Base-by-base conservation (phyloP, 2,113 vertebrate genomes). In the Sylvia atricapilla region DNA sequence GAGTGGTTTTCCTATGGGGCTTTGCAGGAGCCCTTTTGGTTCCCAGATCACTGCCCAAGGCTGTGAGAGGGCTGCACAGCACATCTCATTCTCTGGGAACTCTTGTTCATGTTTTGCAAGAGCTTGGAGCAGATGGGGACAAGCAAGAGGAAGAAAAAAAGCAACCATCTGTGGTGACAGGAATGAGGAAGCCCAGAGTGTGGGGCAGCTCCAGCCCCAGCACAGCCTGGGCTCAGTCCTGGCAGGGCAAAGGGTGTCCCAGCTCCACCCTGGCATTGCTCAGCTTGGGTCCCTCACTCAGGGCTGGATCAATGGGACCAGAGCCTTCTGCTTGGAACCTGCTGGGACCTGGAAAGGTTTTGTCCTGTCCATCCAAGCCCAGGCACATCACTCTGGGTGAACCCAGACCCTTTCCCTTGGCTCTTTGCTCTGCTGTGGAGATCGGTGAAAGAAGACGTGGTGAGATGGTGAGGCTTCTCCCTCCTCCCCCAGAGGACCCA, bases 391-490 rank as follows among this genome's bases (percentile, higher is more conserved):
- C 37, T 66, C 52, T 37, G 55, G 35, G 47, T 3, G 3, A 67
- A 6, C 28, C 30, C 60, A 50, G 19, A 47, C 7, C 28, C 53
- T 19, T 39, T 62, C 39, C 52, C 56, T 60, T 0, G 4, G 16
- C 50, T 80, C 44, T 35, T 35, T 39, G 41, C 37, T 58, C 25
- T 53, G 62, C 37, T 0, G 0, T 0, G 2, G 43, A 46, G 46
- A 20, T 21, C 1, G 2, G n/a, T 1, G 3, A 49, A 53, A 56
- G 30, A 24, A 79, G 30, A 67, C 1, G 2, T 0, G 20, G 33
- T 0, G 5, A 52, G 58, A 37, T 28, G 56, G 11, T 1, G 7
- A 53, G 55, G 16, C 21, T 7, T 33, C 19, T 39, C 44, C 23
- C 25, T 60, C 37, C 70, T 68, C 6, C 0, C 30, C 19, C 5